A percentile compares a stretch with the other conserved stretches of the same genome.
Conservation (phyloP, 2,113 vertebrate genomes). For the Onychostruthus taczanowskii region DNA sequence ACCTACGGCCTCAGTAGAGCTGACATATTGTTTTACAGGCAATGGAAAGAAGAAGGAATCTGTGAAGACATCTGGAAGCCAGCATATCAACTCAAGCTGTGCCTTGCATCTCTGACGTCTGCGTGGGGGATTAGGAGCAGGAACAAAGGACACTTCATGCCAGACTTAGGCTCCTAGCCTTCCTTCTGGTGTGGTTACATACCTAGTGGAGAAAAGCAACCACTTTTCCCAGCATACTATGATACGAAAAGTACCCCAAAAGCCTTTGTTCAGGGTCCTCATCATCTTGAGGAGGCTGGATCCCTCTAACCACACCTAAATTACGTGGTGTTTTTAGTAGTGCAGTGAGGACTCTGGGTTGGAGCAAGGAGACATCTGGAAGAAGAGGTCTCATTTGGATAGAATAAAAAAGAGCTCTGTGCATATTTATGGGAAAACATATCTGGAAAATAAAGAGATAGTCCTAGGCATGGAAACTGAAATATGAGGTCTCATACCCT, state of each 20-base stretch:
- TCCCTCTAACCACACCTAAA: neutral
- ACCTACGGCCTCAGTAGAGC: neutral
- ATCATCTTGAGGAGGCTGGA: neutral
- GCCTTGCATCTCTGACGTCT: neutral
- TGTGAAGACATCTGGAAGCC: neutral
- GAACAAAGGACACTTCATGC: rapidly evolving
- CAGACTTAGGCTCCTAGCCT: neutral
- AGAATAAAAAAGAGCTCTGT: neutral
- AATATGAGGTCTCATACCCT: neutral
- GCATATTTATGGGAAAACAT: neutral
- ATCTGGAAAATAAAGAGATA: neutral
- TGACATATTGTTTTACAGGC: neutral
- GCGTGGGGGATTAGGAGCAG: neutral
- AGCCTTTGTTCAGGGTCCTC: neutral
- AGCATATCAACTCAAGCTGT: neutral
- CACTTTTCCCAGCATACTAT: neutral
- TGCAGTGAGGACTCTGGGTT: neutral
- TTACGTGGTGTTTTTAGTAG: neutral
- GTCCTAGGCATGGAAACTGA: neutral
- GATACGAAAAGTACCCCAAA: neutral
- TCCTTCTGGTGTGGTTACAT: neutral
- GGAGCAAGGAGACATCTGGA: neutral
- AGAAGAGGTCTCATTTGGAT: neutral
- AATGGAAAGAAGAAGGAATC: neutral
- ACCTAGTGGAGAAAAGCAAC: neutral